Conservation (phyloP, 2,888 invertebrate species). For the Drosophila birchii region DNA sequence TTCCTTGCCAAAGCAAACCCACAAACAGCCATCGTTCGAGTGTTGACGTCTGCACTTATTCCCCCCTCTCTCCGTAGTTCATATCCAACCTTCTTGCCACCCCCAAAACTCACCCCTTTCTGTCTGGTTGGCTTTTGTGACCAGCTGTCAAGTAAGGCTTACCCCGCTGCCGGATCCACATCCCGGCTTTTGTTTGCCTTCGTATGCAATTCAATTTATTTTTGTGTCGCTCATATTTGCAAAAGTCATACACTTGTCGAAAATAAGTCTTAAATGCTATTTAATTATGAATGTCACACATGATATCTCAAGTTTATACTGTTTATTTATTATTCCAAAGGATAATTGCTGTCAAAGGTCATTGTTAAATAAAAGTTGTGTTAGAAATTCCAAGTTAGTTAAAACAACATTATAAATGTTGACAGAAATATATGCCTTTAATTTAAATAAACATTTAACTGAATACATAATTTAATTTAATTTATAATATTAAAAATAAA, state of each 20-base stretch:
- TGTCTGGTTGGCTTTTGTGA: constrained; percentile 62
- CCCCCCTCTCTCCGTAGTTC: constrained; percentile 1
- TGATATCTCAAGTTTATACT: not conserved
- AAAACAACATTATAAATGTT: too few species aligned
- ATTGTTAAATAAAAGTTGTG: not conserved
- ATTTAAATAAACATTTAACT: too few species aligned
- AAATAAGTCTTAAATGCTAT: not conserved
- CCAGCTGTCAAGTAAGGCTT: constrained; percentile 69
- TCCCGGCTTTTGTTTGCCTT: constrained; percentile 13
- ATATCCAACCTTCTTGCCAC: not conserved
- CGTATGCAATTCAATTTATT: constrained; percentile 78
- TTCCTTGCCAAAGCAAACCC: constrained; percentile 35
- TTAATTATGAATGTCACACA: too few species aligned
- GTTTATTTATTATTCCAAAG: not conserved
- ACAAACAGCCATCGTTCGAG: constrained; percentile 32
- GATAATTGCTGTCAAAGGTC: not conserved
- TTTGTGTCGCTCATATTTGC: constrained; percentile 50
- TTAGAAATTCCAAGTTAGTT: too few species aligned
- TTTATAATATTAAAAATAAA: too few species aligned
- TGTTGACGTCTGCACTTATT: constrained; percentile 75
- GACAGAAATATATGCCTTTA: too few species aligned
- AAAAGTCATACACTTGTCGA: constrained; percentile 17
- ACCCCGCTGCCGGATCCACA: constrained; percentile 5
- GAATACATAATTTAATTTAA: too few species aligned
- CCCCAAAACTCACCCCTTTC: constrained; percentile 7